Base-by-base conservation (phyloP, 2,888 invertebrate genomes). In the Coenonympha arcania region DNA sequence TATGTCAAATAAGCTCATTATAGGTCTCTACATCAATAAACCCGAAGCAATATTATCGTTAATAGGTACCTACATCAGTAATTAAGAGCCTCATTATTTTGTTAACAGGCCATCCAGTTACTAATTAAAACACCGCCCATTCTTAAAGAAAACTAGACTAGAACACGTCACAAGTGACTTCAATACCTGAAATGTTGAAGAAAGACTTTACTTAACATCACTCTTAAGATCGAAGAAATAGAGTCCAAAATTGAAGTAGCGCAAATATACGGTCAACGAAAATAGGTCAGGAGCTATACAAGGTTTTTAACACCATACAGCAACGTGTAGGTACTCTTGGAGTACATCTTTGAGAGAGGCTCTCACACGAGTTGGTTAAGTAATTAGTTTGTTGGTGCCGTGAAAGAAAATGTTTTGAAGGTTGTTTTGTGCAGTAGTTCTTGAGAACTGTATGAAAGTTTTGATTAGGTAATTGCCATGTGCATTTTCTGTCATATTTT, bases 361-460 rank as follows among this genome's bases (percentile, higher is more conserved):
- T 55, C 55, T 55, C 48, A 26, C 16, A 9, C 22, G 22, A 43
- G 31, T 9, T 43, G 33, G 43, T 43, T 22, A 33, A 44, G 44
- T 44, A 44, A 44, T 44, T 44, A 44, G 44, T 34, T 41, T 28
- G 19, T 30, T 39, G 39, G 8, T 22, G 24, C 39, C 15, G 8
- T 28, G 16, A 30, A 13, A 41, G 41, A 30, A n/a, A 41, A 41
- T 41, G 28, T 30, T 20, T 20, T 6, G 15, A 39, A 39, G 52
- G 63, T 61, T 68, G 68, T 39, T 39, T 16, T 15, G 22, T 22
- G 37, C 9, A 39, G 15, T 33, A 3, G 15, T 33, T 8, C 16
- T 33, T 16, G 3, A 33, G 1, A 8, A 15, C 3, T 11, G 6
- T 9, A 15, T 3, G 15, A 15, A 1, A 8, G 8, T 3, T 19